phyloP scores from a whole-genome alignment of 1,140 invertebrate genomes.

The Philotrypesis tridentata region DNA sequence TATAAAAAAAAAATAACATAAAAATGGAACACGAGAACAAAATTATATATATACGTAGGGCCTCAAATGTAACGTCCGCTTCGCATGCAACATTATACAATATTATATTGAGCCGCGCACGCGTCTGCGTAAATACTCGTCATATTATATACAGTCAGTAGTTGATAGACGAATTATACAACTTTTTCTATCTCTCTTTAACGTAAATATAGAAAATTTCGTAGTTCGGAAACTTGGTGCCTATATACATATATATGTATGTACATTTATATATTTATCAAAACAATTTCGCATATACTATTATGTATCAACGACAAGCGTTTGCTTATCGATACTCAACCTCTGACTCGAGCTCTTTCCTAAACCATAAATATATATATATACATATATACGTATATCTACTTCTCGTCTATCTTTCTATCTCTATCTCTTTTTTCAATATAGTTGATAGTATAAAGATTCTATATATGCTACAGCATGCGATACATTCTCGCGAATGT shows the following conservation, averaged over 20 bases:
- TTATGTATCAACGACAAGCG: neutral
- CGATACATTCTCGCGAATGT: slow-evolving; percentile 37
- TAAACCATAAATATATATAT: neutral
- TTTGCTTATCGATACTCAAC: slow-evolving; percentile 29
- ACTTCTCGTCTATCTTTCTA: slow-evolving; percentile 33
- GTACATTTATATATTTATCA: slow-evolving; percentile 44
- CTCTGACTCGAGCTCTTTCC: neutral
- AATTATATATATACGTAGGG: slow-evolving; percentile 33
- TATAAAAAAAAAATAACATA: neutral
- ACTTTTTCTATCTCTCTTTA: slow-evolving; percentile 1
- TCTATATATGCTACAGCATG: slow-evolving; percentile 38
- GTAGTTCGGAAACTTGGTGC: slow-evolving; percentile 21
- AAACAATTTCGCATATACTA: slow-evolving; percentile 16
- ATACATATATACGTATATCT: slow-evolving; percentile 35
- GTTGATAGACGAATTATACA: slow-evolving; percentile 41
- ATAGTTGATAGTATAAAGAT: slow-evolving; percentile 42
- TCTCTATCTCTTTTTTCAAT: slow-evolving; percentile 32
- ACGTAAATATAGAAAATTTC: slow-evolving; percentile 31
- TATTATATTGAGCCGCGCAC: slow-evolving; percentile 43
- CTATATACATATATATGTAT: slow-evolving; percentile 39
- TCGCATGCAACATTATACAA: slow-evolving; percentile 46
- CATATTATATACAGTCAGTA: slow-evolving; percentile 37
- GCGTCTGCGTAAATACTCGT: slow-evolving; percentile 48
- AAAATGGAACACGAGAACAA: slow-evolving; percentile 35
- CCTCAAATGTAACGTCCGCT: slow-evolving; percentile 47